These are phyloP conservation scores for Hoplodrina blanda DNA, from an alignment of 2,888 invertebrate species.

Conservation along the genomic window DNA sequence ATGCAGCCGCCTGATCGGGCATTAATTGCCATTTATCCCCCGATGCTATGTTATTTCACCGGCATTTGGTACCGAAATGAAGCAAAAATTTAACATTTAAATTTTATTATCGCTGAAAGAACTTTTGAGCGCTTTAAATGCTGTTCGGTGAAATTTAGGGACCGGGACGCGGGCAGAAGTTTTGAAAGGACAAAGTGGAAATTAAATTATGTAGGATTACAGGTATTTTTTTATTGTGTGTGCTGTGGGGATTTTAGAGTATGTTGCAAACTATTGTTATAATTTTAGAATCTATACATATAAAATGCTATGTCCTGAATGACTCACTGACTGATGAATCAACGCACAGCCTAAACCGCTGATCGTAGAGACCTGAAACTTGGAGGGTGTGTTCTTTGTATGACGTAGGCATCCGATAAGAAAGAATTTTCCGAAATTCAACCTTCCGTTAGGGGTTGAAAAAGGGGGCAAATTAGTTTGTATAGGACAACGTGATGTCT, in stretches of 20 bases:
- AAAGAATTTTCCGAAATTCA: no score
- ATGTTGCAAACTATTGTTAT: neutral
- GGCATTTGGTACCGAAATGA: conserved; percentile 12
- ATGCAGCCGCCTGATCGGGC: conserved; percentile 44
- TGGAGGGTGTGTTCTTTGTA: no score
- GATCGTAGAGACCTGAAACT: no score
- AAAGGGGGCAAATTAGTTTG: no score
- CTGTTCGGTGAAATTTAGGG: neutral
- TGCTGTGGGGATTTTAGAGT: neutral
- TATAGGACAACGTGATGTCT: no score
- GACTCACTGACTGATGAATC: no score
- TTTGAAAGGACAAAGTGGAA: conserved; percentile 6
- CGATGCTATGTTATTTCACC: conserved; percentile 30
- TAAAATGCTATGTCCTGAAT: no score
- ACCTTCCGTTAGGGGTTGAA: no score
- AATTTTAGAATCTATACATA: neutral
- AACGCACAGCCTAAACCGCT: no score
- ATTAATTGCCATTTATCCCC: conserved; percentile 50
- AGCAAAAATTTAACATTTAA: conserved; percentile 26
- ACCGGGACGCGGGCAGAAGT: neutral
- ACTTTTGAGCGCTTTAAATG: conserved; percentile 32
- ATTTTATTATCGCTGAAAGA: conserved; percentile 13
- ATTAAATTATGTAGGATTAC: conserved; percentile 6
- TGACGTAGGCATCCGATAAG: no score
- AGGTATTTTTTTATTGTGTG: neutral